Conservation (phyloP, 2,888 invertebrate genomes). For the Brassicogethes aeneus region DNA sequence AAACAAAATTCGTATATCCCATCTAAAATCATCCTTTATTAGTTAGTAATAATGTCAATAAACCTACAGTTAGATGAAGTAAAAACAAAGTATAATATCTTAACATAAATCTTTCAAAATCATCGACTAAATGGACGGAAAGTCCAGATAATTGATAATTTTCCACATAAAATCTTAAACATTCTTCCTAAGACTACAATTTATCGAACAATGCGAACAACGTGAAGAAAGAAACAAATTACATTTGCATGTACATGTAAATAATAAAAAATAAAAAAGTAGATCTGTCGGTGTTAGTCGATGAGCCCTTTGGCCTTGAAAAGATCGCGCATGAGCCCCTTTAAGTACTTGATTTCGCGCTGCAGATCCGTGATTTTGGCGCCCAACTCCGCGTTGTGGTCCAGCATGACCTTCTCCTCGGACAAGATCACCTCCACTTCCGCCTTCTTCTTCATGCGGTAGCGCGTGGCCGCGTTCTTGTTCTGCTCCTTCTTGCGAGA, state of each 20-base stretch:
- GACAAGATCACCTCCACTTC: conserved; percentile 69
- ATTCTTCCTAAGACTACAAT: conserved; percentile 19
- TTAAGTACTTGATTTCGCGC: conserved; percentile 78
- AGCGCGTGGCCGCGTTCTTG: conserved; percentile 85
- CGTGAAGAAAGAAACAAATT: conserved; percentile 7
- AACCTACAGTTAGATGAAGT: too few relatives aligned
- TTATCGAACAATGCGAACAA: conserved; percentile 15
- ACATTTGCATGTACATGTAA: conserved; percentile 7
- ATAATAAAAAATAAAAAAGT: conserved; percentile 14
- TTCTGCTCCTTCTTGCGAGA: conserved; percentile 88
- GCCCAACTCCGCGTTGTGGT: conserved; percentile 56
- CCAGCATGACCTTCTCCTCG: conserved; percentile 62
- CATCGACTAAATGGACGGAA: too few relatives aligned
- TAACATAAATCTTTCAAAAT: too few relatives aligned
- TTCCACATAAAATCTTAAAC: conserved; percentile 12
- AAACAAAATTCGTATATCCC: too few relatives aligned
- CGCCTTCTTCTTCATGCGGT: conserved; percentile 82
- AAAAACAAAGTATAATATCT: too few relatives aligned
- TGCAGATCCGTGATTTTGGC: conserved; percentile 65
- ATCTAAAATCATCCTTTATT: too few relatives aligned
- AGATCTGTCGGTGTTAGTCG: conserved; percentile 43
- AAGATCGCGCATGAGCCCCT: conserved; percentile 79
- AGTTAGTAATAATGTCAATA: too few relatives aligned
- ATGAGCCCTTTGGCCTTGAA: conserved; percentile 72
- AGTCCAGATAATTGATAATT: too few relatives aligned